phyloP scores from a whole-genome alignment of 2,113 vertebrate genomes.

The Balaenoptera acutorostrata region DNA sequence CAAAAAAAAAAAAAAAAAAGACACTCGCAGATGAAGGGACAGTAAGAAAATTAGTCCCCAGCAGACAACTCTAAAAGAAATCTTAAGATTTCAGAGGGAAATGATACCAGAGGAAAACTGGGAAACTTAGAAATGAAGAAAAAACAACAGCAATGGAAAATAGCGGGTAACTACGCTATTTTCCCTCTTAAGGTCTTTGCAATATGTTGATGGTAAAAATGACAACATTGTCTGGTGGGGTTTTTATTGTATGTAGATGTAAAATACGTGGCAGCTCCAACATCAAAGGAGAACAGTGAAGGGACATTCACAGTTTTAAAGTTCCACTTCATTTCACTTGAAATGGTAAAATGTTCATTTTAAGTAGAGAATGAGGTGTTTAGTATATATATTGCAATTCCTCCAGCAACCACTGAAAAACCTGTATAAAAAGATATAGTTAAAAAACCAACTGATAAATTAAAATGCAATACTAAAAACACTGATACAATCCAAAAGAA shows the following conservation, averaged over 20 bases:
- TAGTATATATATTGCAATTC: not conserved
- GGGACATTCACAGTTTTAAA: not conserved
- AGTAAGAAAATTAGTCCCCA: not conserved
- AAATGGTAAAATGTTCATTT: not conserved
- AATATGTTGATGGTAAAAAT: not conserved
- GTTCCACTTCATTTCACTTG: not conserved
- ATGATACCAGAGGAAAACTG: not conserved
- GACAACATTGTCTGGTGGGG: not conserved
- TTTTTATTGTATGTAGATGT: not conserved
- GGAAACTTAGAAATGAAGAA: not conserved
- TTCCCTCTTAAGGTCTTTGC: not conserved
- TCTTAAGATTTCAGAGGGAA: not conserved
- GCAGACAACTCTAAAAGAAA: not conserved
- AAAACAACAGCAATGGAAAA: not conserved
- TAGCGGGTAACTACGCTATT: not conserved
- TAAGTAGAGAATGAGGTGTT: not conserved
- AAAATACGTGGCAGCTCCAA: no score
- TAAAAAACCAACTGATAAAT: not conserved
- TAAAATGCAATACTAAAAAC: not conserved
- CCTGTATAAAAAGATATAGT: not conserved
- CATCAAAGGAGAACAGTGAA: not conserved
- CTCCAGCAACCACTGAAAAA: no score
- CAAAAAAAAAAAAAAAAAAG: no score
- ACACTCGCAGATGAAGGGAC: no score
- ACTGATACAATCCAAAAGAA: not conserved